A percentile compares a stretch with the other conserved stretches of the same genome.
These are phyloP conservation scores for Eupithecia abbreviata DNA, from an alignment of 2,888 invertebrate species.

Conservation along the genomic window DNA sequence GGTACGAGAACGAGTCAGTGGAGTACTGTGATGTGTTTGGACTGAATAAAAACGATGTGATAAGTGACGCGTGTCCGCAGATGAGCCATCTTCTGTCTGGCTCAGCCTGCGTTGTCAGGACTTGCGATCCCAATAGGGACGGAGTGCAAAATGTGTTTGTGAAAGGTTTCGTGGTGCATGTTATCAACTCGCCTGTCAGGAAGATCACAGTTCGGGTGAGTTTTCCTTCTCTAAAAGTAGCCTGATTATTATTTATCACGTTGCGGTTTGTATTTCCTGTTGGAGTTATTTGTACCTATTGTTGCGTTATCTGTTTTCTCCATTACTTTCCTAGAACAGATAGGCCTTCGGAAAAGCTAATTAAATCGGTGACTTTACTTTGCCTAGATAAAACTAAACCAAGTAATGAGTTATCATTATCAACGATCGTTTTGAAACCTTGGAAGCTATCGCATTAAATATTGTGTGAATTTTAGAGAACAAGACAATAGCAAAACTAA, in stretches of 20 bases:
- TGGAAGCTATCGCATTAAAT: neutral
- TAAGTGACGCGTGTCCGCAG: constrained; percentile 96
- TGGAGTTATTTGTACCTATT: neutral
- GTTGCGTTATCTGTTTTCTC: constrained; percentile 15
- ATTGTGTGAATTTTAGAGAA: neutral
- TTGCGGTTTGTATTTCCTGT: constrained; percentile 3
- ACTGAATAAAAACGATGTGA: constrained; percentile 92
- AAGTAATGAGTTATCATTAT: neutral
- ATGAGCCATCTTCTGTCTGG: constrained; percentile 91
- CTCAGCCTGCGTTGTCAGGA: constrained; percentile 91
- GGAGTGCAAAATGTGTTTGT: constrained; percentile 90
- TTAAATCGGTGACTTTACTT: constrained; percentile 8
- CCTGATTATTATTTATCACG: neutral
- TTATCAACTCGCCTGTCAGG: constrained; percentile 76
- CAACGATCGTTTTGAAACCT: neutral
- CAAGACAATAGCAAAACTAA: neutral
- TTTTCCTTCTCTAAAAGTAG: constrained; percentile 4
- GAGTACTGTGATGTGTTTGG: constrained; percentile 91
- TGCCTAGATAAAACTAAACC: neutral
- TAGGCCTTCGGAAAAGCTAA: neutral
- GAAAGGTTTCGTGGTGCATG: constrained; percentile 90
- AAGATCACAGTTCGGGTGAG: constrained; percentile 81
- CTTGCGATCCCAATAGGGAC: constrained; percentile 83
- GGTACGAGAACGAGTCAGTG: constrained; percentile 87
- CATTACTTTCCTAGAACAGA: constrained; percentile 7